A percentile compares a stretch with the other conserved stretches of the same genome.
Evolutionary conservation across 2,888 invertebrate genomes (phyloP).

Genomic region (Euphydryas editha): DNA sequence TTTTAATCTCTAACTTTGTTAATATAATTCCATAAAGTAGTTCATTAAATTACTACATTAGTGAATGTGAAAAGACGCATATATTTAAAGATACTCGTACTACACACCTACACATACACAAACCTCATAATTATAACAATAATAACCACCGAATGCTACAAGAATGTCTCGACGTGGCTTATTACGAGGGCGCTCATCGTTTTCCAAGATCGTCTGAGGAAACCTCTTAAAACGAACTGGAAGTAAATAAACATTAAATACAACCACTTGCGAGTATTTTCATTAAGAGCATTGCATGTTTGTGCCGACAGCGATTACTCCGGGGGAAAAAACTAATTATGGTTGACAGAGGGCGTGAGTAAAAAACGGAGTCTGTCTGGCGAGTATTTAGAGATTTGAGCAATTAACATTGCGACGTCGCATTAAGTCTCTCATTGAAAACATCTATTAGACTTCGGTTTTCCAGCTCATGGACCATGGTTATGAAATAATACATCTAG

Average conservation of each 20-base stretch:
- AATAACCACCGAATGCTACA: constrained; percentile 10
- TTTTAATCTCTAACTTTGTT: too few relatives aligned
- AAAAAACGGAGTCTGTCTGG: constrained; percentile 48
- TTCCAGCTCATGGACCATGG: constrained; percentile 19
- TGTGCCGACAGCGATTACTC: constrained; percentile 71
- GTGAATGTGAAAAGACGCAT: background rate
- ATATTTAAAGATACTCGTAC: background rate
- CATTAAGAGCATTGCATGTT: constrained; percentile 80
- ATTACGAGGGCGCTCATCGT: constrained; percentile 45
- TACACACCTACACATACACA: background rate
- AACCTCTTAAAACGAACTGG: constrained; percentile 69
- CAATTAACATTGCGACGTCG: constrained; percentile 50
- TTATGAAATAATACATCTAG: constrained; percentile 11
- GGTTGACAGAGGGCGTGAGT: constrained; percentile 62
- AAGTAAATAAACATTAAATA: constrained; percentile 78
- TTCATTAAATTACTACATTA: too few relatives aligned
- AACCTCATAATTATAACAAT: constrained; percentile 7
- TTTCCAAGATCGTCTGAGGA: constrained; percentile 58
- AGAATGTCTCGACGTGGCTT: constrained; percentile 14
- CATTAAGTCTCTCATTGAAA: constrained; percentile 40
- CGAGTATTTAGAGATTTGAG: constrained; percentile 48
- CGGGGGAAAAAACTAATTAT: constrained; percentile 75
- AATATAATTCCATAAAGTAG: too few relatives aligned
- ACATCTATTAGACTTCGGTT: constrained; percentile 32
- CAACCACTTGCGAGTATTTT: constrained; percentile 76